These are phyloP conservation scores for Plotosus lineatus DNA, from an alignment of 2,113 vertebrate genomes.

Conservation along the genomic window DNA sequence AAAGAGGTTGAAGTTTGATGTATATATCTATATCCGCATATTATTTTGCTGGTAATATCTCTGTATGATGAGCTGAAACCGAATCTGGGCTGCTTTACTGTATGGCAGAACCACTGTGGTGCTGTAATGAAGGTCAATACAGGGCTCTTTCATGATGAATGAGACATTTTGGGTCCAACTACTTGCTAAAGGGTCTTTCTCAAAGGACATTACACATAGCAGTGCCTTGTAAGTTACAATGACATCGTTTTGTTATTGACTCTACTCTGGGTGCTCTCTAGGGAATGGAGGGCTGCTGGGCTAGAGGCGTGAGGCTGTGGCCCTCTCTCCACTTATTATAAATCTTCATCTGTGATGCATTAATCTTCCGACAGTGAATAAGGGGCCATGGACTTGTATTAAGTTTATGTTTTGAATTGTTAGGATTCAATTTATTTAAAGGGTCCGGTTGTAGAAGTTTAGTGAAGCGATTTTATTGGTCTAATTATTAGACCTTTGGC, in stretches of 20 bases:
- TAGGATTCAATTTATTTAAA: background rate
- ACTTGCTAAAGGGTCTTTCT: slow-evolving; percentile 38
- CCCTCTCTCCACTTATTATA: background rate
- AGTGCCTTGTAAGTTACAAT: background rate
- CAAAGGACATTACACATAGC: slow-evolving; percentile 7
- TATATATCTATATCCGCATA: background rate
- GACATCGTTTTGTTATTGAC: slow-evolving; percentile 12
- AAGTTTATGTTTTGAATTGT: background rate
- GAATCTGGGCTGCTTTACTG: background rate
- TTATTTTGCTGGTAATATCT: background rate
- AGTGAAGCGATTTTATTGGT: background rate
- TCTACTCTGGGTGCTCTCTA: background rate
- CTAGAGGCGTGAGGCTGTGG: background rate
- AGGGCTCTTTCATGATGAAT: slow-evolving; percentile 36
- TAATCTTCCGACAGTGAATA: background rate
- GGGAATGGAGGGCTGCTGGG: background rate
- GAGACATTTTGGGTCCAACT: background rate
- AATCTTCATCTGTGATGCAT: slow-evolving; percentile 13
- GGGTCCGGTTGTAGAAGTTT: background rate
- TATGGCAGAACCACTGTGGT: background rate
- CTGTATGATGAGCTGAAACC: too few species aligned
- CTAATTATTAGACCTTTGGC: background rate
- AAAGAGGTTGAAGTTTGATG: background rate
- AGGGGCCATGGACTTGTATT: background rate
- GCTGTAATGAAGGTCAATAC: slow-evolving; percentile 21